Conservation (phyloP, 2,797 vertebrate genomes). For the Enteromius mattozi region DNA sequence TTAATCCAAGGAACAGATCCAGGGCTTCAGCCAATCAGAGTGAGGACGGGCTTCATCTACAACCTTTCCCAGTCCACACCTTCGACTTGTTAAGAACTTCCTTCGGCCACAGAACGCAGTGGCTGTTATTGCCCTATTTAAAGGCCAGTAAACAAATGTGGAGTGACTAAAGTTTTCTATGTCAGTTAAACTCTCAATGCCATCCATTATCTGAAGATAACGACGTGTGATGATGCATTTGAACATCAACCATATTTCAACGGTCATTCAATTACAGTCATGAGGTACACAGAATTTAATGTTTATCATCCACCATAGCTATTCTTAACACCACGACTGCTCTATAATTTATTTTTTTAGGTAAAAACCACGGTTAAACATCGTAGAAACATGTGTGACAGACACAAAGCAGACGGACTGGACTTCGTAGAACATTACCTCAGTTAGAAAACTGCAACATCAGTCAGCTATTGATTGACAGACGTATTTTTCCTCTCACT, state of each 20-base stretch:
- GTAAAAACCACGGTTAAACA: slow-evolving; percentile 51
- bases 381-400: slow-evolving; percentile 36
- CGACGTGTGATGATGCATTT: background rate
- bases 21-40: slow-evolving; percentile 67
- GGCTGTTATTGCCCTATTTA: background rate
- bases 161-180: slow-evolving; percentile 19
- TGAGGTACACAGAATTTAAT: background rate
- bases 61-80: slow-evolving; percentile 27
- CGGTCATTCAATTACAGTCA: background rate
- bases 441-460: slow-evolving; percentile 46
- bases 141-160: slow-evolving; percentile 25
- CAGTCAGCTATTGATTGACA: slow-evolving; percentile 60
- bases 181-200: slow-evolving; percentile 11
- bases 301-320: background rate
- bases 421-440: slow-evolving; percentile 52
- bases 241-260: slow-evolving; percentile 9
- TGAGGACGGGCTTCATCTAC: slow-evolving; percentile 58
- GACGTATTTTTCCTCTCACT: slow-evolving; percentile 21
- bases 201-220: background rate
- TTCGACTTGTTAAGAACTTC: background rate
- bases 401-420: slow-evolving; percentile 12
- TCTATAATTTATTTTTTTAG: slow-evolving; percentile 22
- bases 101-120: background rate
- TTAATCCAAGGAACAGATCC: slow-evolving; percentile 64
- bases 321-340: background rate